A percentile compares a stretch with the other conserved stretches of the same genome.
Conservation (phyloP, 2,797 vertebrate genomes). For the Myiotriccus ornatus region DNA sequence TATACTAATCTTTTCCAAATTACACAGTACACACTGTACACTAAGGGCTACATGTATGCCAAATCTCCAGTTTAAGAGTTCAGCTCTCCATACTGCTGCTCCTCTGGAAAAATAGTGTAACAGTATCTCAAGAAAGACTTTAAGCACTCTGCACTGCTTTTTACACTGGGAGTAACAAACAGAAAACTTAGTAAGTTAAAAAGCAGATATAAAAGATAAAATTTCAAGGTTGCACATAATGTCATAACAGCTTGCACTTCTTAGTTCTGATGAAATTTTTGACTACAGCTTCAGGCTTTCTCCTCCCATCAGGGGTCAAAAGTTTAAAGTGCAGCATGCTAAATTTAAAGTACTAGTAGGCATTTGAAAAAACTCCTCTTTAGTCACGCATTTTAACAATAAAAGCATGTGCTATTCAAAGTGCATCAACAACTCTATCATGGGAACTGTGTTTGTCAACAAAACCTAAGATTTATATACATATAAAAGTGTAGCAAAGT, state of each 20-base stretch:
- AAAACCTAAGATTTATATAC: neutral
- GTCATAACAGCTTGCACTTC: neutral
- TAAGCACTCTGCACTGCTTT: neutral
- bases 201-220: neutral
- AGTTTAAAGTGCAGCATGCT: neutral
- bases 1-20: conserved; percentile 54
- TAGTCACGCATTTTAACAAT: neutral
- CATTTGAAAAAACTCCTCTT: neutral
- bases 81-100: neutral
- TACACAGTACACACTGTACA: neutral
- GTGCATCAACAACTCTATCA: neutral
- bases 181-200: neutral
- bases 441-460: neutral
- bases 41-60: neutral
- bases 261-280: neutral
- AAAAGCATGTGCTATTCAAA: neutral
- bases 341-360: neutral
- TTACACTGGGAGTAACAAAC: neutral
- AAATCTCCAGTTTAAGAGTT: conserved; percentile 41
- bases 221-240: neutral
- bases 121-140: neutral
- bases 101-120: conserved; percentile 42
- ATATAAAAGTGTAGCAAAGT: neutral
- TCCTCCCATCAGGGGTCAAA: neutral
- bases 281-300: neutral